Evolutionary conservation across 2,888 invertebrate genomes (phyloP), one percentile per base, ranked within the genome.

Genomic region (Melieria crassipennis): DNA sequence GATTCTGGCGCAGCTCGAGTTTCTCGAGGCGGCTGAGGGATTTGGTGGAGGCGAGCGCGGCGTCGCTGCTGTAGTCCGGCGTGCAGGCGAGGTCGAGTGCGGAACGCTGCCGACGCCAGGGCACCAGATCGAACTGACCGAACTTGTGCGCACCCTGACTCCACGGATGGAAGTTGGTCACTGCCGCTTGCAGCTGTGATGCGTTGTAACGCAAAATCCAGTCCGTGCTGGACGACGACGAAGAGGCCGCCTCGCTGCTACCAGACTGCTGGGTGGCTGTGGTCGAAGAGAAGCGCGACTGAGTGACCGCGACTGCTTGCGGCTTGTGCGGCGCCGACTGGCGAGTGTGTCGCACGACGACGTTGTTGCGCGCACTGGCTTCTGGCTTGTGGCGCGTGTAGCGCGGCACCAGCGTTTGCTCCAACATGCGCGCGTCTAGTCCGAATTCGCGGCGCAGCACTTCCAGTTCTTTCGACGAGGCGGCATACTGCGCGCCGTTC

Each of bases 81-180:
- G 78, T 76, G 6, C 81, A 78, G 43, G 79, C 74, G 13, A 85
- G 75, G 70, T 85, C 84, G 60, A 83, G 73, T 47, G 79, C 79
- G 42, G 79, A 81, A 63, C 83, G 73, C 77, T 84, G 74, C 57
- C 80, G 83, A 5, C 86, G 82, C 87, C 86, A 86, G 63, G 86
- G 86, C 64, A 86, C 85, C 68, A 86, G 76, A 79, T 86, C 86
- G 66, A 86, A 86, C 65, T 86, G 82, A 10, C 81, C 79, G 75
- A 85, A 85, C 73, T 85, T 83, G 68, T 77, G 76, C 47, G 76
- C 78, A 60, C 73, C 72, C 70, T 78, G 63, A 63, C 84, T 74
- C 85, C 86, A 86, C 73, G 86, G 85, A 80, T 86, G 83, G 64
- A 85, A 86, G 74, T 85, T 85, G 70, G 84, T 83, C 69, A 78